Conservation (phyloP, 2,888 invertebrate genomes). For the Metalampra italica region DNA sequence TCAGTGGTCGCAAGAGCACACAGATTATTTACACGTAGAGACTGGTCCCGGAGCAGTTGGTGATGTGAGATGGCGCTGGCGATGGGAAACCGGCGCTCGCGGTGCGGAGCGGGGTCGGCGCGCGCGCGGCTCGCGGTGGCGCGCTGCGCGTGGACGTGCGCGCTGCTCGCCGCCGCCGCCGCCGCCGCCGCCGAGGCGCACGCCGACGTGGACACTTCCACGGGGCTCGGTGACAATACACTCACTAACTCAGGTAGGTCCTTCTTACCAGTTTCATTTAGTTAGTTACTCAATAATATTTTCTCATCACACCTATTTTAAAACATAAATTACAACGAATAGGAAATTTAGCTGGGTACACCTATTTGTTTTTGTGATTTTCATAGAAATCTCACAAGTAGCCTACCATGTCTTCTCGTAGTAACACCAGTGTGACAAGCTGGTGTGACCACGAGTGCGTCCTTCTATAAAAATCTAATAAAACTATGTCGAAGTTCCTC, state of each 20-base stretch:
- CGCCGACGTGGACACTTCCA: constrained; percentile 70
- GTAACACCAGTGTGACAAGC: too few relatives aligned
- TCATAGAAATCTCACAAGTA: too few relatives aligned
- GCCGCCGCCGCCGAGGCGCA: constrained; percentile 43
- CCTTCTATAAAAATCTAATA: too few relatives aligned
- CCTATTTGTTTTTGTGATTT: too few relatives aligned
- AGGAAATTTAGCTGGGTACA: too few relatives aligned
- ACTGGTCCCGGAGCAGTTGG: constrained; percentile 25
- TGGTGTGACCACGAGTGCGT: too few relatives aligned
- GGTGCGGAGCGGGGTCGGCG: constrained; percentile 29
- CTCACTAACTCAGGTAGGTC: constrained; percentile 65
- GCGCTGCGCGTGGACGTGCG: constrained; percentile 70
- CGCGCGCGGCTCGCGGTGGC: constrained; percentile 36
- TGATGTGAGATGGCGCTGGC: constrained; percentile 52
- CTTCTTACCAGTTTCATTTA: not conserved
- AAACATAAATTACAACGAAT: too few relatives aligned
- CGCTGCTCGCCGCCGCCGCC: constrained; percentile 43
- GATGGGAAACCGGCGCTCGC: constrained; percentile 51
- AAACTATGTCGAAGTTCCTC: too few relatives aligned
- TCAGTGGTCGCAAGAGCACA: not conserved
- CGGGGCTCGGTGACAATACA: constrained; percentile 69
- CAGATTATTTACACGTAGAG: not conserved
- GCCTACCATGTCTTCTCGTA: too few relatives aligned
- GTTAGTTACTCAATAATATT: too few relatives aligned
- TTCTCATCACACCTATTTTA: too few relatives aligned